Percentiles rank a stretch among this genome's conserved stretches.
Evolutionary conservation across 2,113 vertebrate species (phyloP).

Genomic region (Malurus elegans): DNA sequence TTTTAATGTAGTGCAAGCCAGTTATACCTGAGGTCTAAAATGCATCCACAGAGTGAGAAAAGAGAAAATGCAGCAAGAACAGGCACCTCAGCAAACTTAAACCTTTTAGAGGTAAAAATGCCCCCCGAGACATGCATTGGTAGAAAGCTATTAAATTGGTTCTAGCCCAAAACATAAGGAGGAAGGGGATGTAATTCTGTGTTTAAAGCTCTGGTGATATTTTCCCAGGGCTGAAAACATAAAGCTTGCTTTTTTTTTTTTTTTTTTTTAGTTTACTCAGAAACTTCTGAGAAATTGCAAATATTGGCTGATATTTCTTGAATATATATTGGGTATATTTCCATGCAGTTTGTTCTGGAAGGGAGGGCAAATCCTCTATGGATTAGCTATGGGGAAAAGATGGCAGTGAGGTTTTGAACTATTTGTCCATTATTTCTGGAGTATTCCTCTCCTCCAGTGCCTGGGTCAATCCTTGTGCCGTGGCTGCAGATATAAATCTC

Average conservation of each 20-base stretch:
- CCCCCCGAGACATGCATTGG: background rate
- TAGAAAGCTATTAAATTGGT: background rate
- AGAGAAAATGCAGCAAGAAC: background rate
- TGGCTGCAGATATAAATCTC: background rate
- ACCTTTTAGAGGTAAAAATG: background rate
- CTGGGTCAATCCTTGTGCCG: background rate
- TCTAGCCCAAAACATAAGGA: background rate
- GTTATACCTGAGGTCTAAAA: background rate
- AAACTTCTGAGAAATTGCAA: background rate
- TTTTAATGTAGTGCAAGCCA: accelerated
- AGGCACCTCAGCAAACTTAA: background rate
- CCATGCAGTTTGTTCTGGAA: background rate
- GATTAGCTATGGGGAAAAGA: background rate
- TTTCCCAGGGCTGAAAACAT: background rate
- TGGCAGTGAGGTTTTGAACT: background rate
- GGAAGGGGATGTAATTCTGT: background rate
- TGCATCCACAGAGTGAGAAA: background rate
- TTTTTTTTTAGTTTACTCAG: background rate
- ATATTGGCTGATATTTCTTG: slow-evolving; percentile 16
- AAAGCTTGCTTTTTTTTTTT: background rate
- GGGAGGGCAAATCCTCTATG: background rate
- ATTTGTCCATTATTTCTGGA: background rate
- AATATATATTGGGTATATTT: slow-evolving; percentile 4
- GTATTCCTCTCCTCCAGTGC: background rate
- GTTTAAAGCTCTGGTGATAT: background rate